A percentile compares a stretch with the other conserved stretches of the same genome.
phyloP scores from a whole-genome alignment of 2,797 vertebrate species.

The Neosilurus mollespiculum region DNA sequence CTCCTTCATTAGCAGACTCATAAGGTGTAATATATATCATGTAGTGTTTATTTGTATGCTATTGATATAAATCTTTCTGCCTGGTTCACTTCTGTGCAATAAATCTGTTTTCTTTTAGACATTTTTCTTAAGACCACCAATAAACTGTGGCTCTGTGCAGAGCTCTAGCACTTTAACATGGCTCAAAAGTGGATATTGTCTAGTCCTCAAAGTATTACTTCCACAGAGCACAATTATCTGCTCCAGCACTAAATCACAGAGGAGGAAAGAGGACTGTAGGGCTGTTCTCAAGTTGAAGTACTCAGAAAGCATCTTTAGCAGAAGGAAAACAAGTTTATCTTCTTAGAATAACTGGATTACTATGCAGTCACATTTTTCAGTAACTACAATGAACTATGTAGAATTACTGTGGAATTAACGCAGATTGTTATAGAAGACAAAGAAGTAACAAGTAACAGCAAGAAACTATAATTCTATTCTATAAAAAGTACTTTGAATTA shows the following conservation, averaged over 20 bases:
- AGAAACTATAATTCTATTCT: neutral
- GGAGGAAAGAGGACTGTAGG: slow-evolving; percentile 16
- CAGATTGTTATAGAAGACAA: neutral
- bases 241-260: slow-evolving; percentile 21
- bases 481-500: neutral
- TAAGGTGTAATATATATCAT: neutral
- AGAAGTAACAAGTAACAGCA: neutral
- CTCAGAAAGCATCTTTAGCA: slow-evolving; percentile 5
- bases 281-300: slow-evolving; percentile 11
- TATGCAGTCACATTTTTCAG: neutral
- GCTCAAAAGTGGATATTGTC: slow-evolving; percentile 34
- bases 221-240: slow-evolving; percentile 23
- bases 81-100: neutral
- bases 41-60: neutral
- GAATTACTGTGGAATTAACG: neutral
- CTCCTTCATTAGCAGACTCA: neutral
- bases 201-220: slow-evolving; percentile 40
- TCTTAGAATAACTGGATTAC: neutral
- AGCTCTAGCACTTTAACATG: slow-evolving; percentile 33
- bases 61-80: neutral
- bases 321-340: neutral
- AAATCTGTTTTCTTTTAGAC: neutral
- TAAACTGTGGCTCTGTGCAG: slow-evolving; percentile 17
- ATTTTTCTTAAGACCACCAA: slow-evolving; percentile 13
- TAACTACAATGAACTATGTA: neutral